A percentile compares a stretch with the other conserved stretches of the same genome.
phyloP scores from a whole-genome alignment of 2,797 vertebrate species.

The Pachyuromys duprasi region DNA sequence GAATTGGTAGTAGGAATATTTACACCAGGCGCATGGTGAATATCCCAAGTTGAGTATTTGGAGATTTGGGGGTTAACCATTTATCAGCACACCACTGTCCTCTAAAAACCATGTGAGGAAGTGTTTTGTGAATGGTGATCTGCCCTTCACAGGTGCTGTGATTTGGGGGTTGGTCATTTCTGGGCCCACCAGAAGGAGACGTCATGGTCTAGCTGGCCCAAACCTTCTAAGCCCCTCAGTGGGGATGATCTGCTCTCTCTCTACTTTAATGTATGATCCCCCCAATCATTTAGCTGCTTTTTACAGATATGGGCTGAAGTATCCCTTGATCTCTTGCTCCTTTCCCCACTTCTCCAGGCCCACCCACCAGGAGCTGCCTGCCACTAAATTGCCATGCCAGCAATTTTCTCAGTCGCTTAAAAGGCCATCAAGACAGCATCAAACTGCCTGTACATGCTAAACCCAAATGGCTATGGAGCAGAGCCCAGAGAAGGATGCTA shows the following conservation, averaged over 20 bases:
- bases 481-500: conserved; percentile 88
- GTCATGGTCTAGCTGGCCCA: rapidly evolving
- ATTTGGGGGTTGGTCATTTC: background rate
- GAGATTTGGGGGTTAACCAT: background rate
- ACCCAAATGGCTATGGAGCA: conserved; percentile 87
- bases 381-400: conserved; percentile 82
- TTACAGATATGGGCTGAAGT: conserved; percentile 11
- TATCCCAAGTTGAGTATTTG: background rate
- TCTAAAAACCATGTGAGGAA: background rate
- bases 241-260: background rate
- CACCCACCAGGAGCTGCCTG: conserved; percentile 49
- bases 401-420: conserved; percentile 86
- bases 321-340: background rate
- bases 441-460: conserved; percentile 86
- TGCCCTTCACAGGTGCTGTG: background rate
- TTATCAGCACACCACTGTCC: background rate
- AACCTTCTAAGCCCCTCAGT: too few relatives aligned
- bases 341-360: background rate
- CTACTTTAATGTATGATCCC: too few relatives aligned
- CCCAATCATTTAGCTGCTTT: background rate
- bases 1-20: background rate
- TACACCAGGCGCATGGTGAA: background rate
- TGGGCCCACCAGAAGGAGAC: background rate
- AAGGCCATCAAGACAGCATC: conserved; percentile 88
- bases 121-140: background rate